A percentile compares a stretch with the other conserved stretches of the same genome.
phyloP scores from a whole-genome alignment of 2,113 vertebrate genomes.

The Hippopotamus amphibius region DNA sequence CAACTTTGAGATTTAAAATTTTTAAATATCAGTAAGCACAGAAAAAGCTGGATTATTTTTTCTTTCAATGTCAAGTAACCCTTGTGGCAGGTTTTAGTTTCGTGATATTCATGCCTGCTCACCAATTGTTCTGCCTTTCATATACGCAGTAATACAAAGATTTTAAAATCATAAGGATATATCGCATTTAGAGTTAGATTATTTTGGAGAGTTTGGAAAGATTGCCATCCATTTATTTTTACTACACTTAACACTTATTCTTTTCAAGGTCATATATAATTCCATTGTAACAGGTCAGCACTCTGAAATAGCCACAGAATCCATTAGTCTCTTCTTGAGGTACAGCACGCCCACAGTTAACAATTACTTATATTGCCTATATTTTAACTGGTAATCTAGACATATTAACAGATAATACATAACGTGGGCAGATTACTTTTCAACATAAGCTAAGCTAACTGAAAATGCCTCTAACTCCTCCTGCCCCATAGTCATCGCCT shows the following conservation, averaged over 20 bases:
- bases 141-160: not conserved
- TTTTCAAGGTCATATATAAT: not conserved
- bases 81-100: conserved; percentile 29
- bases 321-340: not conserved
- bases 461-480: not conserved
- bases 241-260: not conserved
- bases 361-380: not conserved
- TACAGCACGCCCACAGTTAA: not conserved
- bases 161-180: not conserved
- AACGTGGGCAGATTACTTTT: not conserved
- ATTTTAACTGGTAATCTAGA: not conserved
- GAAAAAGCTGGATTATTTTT: not conserved
- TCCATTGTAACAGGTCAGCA: not conserved
- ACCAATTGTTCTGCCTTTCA: not conserved
- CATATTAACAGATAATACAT: not conserved
- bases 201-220: not conserved
- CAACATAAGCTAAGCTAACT: not conserved
- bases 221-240: not conserved
- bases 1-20: conserved; percentile 46
- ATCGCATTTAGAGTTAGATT: not conserved
- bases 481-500: not conserved
- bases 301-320: not conserved
- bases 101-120: not conserved
- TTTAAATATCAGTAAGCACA: conserved; percentile 71
- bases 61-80: conserved; percentile 32